Conservation (phyloP, 2,113 vertebrate genomes). For the Leptobrachium ailaonicum region DNA sequence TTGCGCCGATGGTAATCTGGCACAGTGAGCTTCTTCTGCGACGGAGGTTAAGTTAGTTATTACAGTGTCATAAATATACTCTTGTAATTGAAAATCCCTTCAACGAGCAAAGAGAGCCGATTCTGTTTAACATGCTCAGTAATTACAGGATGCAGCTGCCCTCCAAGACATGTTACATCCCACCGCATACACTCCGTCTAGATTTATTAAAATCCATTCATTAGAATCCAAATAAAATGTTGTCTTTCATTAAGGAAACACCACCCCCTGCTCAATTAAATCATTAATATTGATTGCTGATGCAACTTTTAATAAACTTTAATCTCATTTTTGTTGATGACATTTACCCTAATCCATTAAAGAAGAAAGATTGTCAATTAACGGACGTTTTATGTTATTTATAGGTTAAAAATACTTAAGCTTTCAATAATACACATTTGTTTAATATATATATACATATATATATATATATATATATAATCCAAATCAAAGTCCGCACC, state of each 20-base stretch:
- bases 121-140: constrained; percentile 65
- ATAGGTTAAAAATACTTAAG: too few species aligned
- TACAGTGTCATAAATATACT: constrained; percentile 69
- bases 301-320: not conserved
- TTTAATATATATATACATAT: too few species aligned
- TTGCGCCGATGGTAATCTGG: constrained; percentile 60
- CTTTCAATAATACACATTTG: too few species aligned
- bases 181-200: constrained; percentile 52
- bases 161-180: constrained; percentile 56
- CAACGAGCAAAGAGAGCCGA: constrained; percentile 58
- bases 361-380: too few species aligned
- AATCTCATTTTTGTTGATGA: not conserved
- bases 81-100: constrained; percentile 71
- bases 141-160: constrained; percentile 74
- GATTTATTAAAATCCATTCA: constrained; percentile 23
- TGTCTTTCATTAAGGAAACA: not conserved
- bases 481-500: too few species aligned
- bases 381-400: too few species aligned
- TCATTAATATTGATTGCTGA: not conserved
- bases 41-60: constrained; percentile 69
- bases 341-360: too few species aligned
- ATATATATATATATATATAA: too few species aligned
- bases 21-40: constrained; percentile 59
- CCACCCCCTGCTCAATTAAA: not conserved
- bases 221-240: constrained; percentile 16